Conservation (phyloP, 2,888 invertebrate species). For the Glyphotaelius pellucidus region DNA sequence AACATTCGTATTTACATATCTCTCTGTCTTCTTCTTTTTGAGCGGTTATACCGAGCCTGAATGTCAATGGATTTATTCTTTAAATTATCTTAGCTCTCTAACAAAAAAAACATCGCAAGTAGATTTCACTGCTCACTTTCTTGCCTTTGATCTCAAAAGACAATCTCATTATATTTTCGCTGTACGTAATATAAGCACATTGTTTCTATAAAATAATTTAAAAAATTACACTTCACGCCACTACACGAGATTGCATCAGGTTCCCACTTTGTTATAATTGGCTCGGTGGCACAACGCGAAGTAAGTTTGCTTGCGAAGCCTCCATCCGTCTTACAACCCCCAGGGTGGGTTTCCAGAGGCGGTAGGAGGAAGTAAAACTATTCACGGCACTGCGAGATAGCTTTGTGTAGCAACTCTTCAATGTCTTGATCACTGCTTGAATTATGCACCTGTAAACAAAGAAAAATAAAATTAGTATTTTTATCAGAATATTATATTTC, state of each 20-base stretch:
- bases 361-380: neutral
- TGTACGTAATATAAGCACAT: too few species aligned
- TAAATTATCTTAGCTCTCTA: too few species aligned
- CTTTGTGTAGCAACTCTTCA: neutral
- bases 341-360: neutral
- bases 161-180: too few species aligned
- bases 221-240: neutral
- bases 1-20: too few species aligned
- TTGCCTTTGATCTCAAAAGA: too few species aligned
- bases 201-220: too few species aligned
- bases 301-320: neutral
- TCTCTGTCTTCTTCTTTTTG: too few species aligned
- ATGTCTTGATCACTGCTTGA: neutral
- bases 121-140: too few species aligned
- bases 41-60: too few species aligned
- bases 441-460: neutral
- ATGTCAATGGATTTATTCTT: too few species aligned
- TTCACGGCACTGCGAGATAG: neutral
- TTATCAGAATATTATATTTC: too few species aligned
- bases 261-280: neutral
- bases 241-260: neutral
- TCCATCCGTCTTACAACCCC: neutral
- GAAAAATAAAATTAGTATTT: neutral
- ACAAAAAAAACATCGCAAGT: too few species aligned
- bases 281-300: neutral